Base-by-base conservation (phyloP, 1,140 invertebrate genomes). In the Sminthurinus signatus region DNA sequence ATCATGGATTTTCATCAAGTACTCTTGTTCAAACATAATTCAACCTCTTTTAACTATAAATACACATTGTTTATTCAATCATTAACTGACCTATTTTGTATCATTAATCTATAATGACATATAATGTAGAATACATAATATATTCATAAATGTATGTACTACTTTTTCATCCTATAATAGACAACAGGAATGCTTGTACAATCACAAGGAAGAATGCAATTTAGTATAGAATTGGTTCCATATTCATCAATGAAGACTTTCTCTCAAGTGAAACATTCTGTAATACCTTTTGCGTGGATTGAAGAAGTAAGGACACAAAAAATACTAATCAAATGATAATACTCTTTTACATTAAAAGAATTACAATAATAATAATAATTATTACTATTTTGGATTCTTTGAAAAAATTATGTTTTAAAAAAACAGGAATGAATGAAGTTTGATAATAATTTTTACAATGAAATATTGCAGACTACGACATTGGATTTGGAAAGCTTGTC, bases 1-100 rank as follows among this genome's bases (percentile, higher is more conserved):
- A 52, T 28, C 4, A 28, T 52, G 21, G 21, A 52, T 14, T 52
- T 28, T 28, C 50, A 52, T 52, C 50, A 14, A 23, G 50, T 52
- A 29, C 5, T 8, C 17, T 39, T 17, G 36, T 10, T 10, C 8
- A 39, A 39, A 39, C 17, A 39, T 39, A 10, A 17, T 39, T 39
- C 8, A 39, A 39, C 8, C 17, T 39, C 17, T 39, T 39, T 17
- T 10, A 39, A 39, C 36, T 39, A 10, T 17, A 8, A 8, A 10
- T 39, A 39, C 8, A 10, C 17, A 10, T 39, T 39, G 8, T 10
- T 17, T 17, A 39, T 17, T 10, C 17, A n/a, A 42, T 10, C n/a
- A 12, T 42, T 42, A 42, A 42, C 10, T 12, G 10, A 42, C n/a
- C n/a, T 42, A 42, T 12, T 42, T 42, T 42, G n/a, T n/a, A n/a